Evolutionary conservation across 2,888 invertebrate species (phyloP).

Genomic region (Philopedon plagiatum): DNA sequence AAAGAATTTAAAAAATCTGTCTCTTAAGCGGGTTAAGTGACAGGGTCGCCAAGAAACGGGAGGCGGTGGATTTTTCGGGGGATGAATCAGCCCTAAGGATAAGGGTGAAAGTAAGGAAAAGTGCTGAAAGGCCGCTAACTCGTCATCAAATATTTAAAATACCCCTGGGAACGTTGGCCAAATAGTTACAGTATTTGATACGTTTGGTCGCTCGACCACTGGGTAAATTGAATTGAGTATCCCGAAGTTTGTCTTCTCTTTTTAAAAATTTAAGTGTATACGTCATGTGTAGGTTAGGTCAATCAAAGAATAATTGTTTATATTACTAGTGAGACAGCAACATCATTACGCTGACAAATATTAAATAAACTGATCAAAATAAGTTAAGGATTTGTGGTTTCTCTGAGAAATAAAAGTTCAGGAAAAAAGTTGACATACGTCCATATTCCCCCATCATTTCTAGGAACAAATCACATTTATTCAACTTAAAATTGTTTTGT

Average conservation of each 20-base stretch:
- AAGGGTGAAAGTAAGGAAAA: constrained; percentile 56
- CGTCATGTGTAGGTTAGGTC: background rate
- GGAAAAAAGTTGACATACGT: too few species aligned
- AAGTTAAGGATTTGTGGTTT: too few species aligned
- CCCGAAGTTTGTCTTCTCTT: background rate
- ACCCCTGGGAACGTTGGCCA: constrained; percentile 64
- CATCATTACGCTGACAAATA: too few species aligned
- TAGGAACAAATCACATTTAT: too few species aligned
- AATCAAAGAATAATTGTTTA: background rate
- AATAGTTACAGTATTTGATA: constrained; percentile 58
- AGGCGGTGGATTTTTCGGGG: constrained; percentile 40
- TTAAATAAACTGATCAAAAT: too few species aligned
- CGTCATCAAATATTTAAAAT: constrained; percentile 69
- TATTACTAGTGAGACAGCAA: background rate
- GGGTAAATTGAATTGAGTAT: constrained; percentile 7
- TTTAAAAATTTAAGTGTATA: background rate
- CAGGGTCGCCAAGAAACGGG: constrained; percentile 46
- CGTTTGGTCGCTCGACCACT: constrained; percentile 14
- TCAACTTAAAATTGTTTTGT: too few species aligned
- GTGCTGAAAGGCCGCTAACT: constrained; percentile 66
- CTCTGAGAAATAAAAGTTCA: too few species aligned
- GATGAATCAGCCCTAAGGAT: constrained; percentile 46
- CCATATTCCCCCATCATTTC: too few species aligned
- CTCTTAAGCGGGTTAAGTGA: constrained; percentile 55
- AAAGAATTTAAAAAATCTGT: constrained; percentile 66